phyloP scores from a whole-genome alignment of 2,113 vertebrate species.

The Tetrax tetrax region DNA sequence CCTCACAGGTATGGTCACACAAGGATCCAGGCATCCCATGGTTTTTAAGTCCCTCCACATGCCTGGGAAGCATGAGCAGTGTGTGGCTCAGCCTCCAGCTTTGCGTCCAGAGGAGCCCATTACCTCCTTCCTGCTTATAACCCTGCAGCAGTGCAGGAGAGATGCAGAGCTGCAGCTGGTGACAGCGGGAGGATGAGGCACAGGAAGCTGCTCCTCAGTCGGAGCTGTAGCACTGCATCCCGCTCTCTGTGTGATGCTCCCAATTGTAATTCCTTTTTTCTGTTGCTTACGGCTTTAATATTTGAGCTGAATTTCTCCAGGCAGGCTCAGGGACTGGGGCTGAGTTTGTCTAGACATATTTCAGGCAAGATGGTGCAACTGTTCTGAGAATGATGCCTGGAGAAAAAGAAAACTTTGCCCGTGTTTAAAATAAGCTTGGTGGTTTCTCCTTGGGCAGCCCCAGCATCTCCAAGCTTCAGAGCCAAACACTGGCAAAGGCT shows the following conservation, averaged over 20 bases:
- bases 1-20: fast-evolving
- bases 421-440: background rate
- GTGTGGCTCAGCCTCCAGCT: background rate
- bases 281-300: background rate
- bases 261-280: background rate
- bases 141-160: background rate
- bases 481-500: background rate
- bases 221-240: background rate
- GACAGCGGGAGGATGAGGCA: background rate
- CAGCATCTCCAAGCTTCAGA: background rate
- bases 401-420: background rate
- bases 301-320: background rate
- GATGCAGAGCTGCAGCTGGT: fast-evolving
- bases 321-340: background rate
- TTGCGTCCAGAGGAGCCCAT: fast-evolving
- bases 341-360: background rate
- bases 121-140: background rate
- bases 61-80: background rate
- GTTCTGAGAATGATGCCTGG: background rate
- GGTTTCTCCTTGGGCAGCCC: background rate
- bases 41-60: background rate
- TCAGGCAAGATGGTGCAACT: background rate
- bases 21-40: background rate
- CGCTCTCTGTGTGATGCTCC: background rate
- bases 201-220: background rate